Evolutionary conservation across 2,797 vertebrate species (phyloP), one percentile per base, ranked within the genome.

Genomic region (Propithecus deckenii): DNA sequence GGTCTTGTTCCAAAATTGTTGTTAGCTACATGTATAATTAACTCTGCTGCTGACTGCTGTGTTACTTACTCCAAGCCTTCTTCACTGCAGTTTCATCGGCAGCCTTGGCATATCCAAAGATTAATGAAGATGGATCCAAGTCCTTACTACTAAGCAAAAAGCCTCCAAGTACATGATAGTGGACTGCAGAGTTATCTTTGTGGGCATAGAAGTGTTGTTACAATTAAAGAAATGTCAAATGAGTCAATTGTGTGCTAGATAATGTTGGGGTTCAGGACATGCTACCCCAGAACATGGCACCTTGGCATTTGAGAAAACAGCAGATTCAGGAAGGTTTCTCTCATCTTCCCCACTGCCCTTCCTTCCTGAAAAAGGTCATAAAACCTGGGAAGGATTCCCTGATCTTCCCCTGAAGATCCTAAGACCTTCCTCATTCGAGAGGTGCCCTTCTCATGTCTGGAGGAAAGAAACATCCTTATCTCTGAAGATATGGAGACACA

Each of bases 1-100:
- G 86, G 91, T 91, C 75, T 89, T 89, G 12, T 79, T 93, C 79
- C 91, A 91, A 87, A 96, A 91, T 72, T 72, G 35, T 67, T 76
- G 41, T 86, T 85, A 76, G 32, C 95, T 41, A 61, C 13, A 14
- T n/a, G 2, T 2, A 32, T 84, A 55, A 67, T 72, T 84, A 93
- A 91, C 69, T 41, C 2, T 32, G 20, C 48, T 28, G 32, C 28
- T 13, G 52, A 86, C 9, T 52, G 50, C 89, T 23, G 17, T 48
- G 72, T 65, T 46, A 28, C 22, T n/a, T 28, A 81, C 76, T 61
- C 50, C 43, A 65, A 59, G 81, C 84, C 61, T 30, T 71, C 25
- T 74, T 80, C 18, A 52, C 17, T 48, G 80, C 13, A 63, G 38
- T 84, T 89, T 93, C n/a, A 48, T 23, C 35, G 75, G 92, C 2